These are phyloP conservation scores for Amphipyra berbera DNA, from an alignment of 2,888 invertebrate species.

Conservation along the genomic window DNA sequence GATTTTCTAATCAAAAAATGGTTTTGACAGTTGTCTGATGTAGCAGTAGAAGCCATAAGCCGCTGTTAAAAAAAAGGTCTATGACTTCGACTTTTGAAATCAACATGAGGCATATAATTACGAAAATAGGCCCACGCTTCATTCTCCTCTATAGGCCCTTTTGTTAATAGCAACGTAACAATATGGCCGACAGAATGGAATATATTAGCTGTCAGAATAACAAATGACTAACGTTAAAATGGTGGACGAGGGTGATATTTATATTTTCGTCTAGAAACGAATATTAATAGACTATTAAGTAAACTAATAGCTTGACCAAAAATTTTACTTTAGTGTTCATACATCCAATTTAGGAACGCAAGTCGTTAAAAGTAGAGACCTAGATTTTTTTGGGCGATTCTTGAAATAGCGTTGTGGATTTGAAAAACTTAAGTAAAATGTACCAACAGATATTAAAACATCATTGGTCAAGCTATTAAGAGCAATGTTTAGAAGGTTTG, in stretches of 20 bases:
- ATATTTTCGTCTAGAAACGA: constrained; percentile 2
- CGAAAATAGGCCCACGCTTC: constrained; percentile 20
- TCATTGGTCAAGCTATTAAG: neutral
- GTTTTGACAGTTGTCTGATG: no score
- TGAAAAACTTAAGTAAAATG: no score
- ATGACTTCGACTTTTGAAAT: constrained; percentile 14
- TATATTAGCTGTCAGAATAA: constrained; percentile 56
- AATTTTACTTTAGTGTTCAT: neutral
- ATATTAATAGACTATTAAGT: constrained; percentile 12
- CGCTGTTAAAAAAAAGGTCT: neutral
- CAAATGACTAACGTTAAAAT: constrained; percentile 40
- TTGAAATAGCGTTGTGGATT: neutral
- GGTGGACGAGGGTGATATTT: constrained; percentile 35
- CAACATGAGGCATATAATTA: constrained; percentile 26
- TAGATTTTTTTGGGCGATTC: neutral
- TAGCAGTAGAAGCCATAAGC: no score
- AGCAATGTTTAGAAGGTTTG: neutral
- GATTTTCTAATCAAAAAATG: neutral
- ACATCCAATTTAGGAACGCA: neutral
- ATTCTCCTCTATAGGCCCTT: constrained; percentile 19
- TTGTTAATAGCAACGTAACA: constrained; percentile 35
- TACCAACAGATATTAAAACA: neutral
- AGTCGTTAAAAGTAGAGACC: neutral
- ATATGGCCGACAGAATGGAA: constrained; percentile 22
- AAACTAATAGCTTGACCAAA: constrained; percentile 12